Base-by-base conservation (phyloP, 1,140 invertebrate genomes). In the Caerostris darwini region DNA sequence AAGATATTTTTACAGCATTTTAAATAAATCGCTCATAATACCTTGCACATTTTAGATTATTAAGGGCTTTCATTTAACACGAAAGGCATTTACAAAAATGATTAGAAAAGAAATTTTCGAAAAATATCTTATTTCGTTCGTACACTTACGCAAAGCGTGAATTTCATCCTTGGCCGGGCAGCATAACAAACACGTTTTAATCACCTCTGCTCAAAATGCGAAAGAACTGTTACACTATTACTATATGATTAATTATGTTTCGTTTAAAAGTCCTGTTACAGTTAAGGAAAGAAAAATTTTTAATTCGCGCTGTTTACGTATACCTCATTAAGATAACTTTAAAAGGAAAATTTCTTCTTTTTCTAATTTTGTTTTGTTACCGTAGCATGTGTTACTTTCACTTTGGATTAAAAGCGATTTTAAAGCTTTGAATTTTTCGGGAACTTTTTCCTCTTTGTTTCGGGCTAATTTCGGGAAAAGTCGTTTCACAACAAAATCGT, bases 311-410 rank as follows among this genome's bases (percentile, higher is more conserved):
- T 85, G 56, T 58, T 77, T 77, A 77, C 19, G 71, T 77, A 17
- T 57, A 57, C 4, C 82, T 58, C 82, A 85, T 85, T 85, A 85
- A 57, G 56, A 56, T 85, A 54, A 85, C 56, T 85, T 77, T 58
- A 54, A 85, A 34, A 12, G 71, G 34, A 81, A 81, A 81, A 12
- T 85, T 57, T n/a, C 14, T 67, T n/a, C 2, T 34, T 34, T 34
- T 34, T 34, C 6, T 5, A 12, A n/a, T 34, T n/a, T 5, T 81
- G 71, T 81, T 81, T 81, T 81, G 71, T 81, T 81, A 8, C 71
- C 50, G 12, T 12, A 12, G n/a, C 71, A 50, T 50, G 71, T 81
- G n/a, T n/a, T 2, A 34, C 34, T 34, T 34, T 34, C 34, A 34
- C 34, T 34, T 34, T 34, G 34, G n/a, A 34, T 50, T 50, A 81